Percentiles rank a stretch among this genome's conserved stretches.
Conservation (phyloP, 2,888 invertebrate genomes). For the Brachypalpus laphriformis region DNA sequence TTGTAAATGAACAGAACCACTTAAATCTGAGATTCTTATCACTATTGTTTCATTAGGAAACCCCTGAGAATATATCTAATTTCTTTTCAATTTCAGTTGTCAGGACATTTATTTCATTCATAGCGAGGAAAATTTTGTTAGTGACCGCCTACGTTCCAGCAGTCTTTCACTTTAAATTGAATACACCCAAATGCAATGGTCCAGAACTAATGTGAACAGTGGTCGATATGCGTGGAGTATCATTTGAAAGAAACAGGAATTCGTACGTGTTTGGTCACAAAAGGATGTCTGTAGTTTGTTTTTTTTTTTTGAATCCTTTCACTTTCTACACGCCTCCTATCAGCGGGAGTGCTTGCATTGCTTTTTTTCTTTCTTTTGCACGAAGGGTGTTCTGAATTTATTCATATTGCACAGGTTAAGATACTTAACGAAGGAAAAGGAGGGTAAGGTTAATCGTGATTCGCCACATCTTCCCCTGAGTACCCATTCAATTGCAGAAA, state of each 20-base stretch:
- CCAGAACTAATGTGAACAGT: slow-evolving; percentile 13
- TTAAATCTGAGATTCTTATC: slow-evolving; percentile 25
- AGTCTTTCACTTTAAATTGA: not conserved
- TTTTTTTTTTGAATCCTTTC: slow-evolving; percentile 28
- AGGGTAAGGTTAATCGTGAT: not conserved
- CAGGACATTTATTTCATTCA: slow-evolving; percentile 29
- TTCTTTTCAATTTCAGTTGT: slow-evolving; percentile 3
- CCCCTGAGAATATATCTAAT: slow-evolving; percentile 14
- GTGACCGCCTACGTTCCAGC: slow-evolving; percentile 11
- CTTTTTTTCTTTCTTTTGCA: not conserved
- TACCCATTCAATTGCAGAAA: not conserved
- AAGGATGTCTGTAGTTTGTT: not conserved
- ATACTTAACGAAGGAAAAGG: not conserved
- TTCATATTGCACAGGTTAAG: not conserved
- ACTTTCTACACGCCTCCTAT: slow-evolving; percentile 18
- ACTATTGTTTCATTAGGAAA: not conserved
- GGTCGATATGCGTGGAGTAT: slow-evolving; percentile 5
- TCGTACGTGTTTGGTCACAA: slow-evolving; percentile 5
- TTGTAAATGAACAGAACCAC: not conserved
- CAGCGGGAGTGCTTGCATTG: not conserved
- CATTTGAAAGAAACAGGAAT: not conserved
- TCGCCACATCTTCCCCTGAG: not conserved
- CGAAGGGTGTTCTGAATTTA: not conserved
- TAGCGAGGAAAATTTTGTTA: slow-evolving; percentile 1
- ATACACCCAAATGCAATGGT: slow-evolving; percentile 14